phyloP scores from a whole-genome alignment of 2,797 vertebrate genomes.

The Chelonia mydas region DNA sequence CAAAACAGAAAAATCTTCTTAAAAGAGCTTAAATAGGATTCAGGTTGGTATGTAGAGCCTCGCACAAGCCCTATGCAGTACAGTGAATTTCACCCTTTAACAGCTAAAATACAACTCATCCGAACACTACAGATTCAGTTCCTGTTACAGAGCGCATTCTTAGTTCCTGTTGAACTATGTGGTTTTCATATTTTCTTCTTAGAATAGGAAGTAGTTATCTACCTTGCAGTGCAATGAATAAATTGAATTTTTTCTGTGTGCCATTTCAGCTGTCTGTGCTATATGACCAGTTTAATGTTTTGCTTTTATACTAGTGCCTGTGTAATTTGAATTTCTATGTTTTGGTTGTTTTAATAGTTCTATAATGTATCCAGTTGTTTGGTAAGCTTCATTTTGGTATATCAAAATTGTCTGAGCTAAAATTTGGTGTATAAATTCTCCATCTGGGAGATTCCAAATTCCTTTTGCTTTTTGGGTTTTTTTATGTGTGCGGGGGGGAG shows the following conservation, averaged over 20 bases:
- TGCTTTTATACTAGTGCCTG: neutral
- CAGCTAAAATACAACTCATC: neutral
- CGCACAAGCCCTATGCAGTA: neutral
- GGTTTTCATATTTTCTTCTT: slow-evolving; percentile 50
- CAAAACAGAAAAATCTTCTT: neutral
- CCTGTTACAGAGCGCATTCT: neutral
- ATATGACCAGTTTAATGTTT: neutral
- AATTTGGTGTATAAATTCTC: neutral
- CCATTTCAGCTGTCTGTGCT: neutral
- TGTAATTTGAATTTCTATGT: neutral
- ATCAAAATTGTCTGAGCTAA: neutral
- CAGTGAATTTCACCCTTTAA: neutral
- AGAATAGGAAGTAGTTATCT: slow-evolving; percentile 61
- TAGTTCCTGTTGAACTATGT: slow-evolving; percentile 49
- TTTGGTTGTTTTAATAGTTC: neutral
- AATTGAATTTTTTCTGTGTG: neutral
- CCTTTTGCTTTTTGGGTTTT: neutral
- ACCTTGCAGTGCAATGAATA: neutral
- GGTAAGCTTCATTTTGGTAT: neutral
- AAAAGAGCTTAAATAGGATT: neutral
- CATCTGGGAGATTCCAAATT: neutral
- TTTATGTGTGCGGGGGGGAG: too few relatives aligned
- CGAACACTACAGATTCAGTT: neutral
- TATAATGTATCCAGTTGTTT: neutral
- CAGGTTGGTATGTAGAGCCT: neutral